Evolutionary conservation across 1,140 invertebrate genomes (phyloP).

Genomic region (Thaumetopoea pityocampa): DNA sequence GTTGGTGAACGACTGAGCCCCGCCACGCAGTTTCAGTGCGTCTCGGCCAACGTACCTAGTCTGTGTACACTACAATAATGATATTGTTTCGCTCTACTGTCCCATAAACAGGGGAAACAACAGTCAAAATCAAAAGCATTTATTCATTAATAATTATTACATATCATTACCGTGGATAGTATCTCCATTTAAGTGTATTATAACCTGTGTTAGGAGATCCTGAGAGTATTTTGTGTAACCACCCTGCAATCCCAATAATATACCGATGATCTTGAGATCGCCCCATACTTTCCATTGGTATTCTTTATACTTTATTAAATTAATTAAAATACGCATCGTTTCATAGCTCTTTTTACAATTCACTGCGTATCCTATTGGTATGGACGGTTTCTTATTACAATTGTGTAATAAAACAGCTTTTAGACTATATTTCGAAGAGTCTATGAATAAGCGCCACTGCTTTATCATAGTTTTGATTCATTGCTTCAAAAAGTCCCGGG

Average conservation of each 20-base stretch:
- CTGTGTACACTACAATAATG: too few species aligned
- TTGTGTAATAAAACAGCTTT: constrained; percentile 8
- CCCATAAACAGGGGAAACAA: constrained; percentile 47
- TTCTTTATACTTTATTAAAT: constrained; percentile 4
- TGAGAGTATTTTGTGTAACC: constrained; percentile 52
- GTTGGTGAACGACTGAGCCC: too few species aligned
- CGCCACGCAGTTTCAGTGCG: too few species aligned
- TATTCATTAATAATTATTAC: too few species aligned
- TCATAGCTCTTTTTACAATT: constrained; percentile 3
- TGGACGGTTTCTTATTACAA: constrained; percentile 1
- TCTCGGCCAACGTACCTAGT: too few species aligned
- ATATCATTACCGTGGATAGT: too few species aligned
- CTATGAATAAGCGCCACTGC: constrained; percentile 1
- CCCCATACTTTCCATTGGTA: background rate
- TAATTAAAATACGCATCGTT: background rate
- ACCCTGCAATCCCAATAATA: constrained; percentile 26
- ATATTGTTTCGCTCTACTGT: constrained; percentile 27
- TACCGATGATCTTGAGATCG: constrained; percentile 3
- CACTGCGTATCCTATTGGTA: constrained; percentile 3
- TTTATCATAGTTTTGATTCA: constrained; percentile 1
- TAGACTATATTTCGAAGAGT: constrained; percentile 2
- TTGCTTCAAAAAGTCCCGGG: background rate
- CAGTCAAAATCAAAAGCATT: too few species aligned
- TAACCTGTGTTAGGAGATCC: too few species aligned
- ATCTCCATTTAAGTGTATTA: too few species aligned